A percentile compares a stretch with the other conserved stretches of the same genome.
phyloP scores from a whole-genome alignment of 2,888 invertebrate species.

The Xestia c-nigrum region DNA sequence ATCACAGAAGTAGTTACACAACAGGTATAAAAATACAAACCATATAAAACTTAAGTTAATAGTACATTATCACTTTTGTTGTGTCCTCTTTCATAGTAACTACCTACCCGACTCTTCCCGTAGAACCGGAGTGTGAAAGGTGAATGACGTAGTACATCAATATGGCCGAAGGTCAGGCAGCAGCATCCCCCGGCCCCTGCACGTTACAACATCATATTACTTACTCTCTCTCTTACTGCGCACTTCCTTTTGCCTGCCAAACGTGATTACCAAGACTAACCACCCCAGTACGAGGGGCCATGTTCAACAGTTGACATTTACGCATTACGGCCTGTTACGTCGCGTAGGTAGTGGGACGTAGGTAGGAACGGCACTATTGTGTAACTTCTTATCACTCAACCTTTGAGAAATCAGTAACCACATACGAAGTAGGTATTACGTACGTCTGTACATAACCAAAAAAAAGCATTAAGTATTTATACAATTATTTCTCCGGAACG shows the following conservation, averaged over 20 bases:
- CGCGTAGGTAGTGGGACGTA: conserved; percentile 1
- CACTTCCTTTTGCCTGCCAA: conserved; percentile 16
- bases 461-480: conserved; percentile 84
- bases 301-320: conserved; percentile 58
- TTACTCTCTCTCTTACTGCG: conserved; percentile 13
- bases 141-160: conserved; percentile 13
- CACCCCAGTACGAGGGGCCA: conserved; percentile 16
- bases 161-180: conserved; percentile 8
- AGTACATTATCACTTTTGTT: neutral
- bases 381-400: conserved; percentile 34
- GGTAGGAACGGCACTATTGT: conserved; percentile 12
- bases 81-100: neutral
- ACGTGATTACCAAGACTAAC: conserved; percentile 31
- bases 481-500: conserved; percentile 88
- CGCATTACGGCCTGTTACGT: conserved; percentile 30
- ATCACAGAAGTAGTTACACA: neutral
- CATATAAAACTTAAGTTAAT: neutral
- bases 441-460: conserved; percentile 71
- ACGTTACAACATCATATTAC: neutral
- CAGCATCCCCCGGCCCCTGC: conserved; percentile 21
- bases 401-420: conserved; percentile 49
- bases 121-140: neutral
- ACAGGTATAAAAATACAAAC: neutral
- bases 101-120: no score
- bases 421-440: conserved; percentile 69